phyloP scores from a whole-genome alignment of 2,113 vertebrate genomes.

The Aythya baeri region DNA sequence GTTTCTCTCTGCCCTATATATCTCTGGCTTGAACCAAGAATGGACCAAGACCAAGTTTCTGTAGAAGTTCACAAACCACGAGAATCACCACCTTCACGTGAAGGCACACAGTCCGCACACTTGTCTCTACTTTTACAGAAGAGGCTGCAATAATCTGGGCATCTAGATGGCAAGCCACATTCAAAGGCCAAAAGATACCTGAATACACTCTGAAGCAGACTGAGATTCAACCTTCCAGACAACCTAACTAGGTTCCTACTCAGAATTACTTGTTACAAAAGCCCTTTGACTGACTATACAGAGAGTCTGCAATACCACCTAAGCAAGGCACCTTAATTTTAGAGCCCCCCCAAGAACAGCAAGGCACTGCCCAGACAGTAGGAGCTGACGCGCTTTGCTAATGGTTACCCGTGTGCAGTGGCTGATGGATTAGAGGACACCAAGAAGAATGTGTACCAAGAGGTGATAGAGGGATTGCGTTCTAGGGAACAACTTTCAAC shows the following conservation, averaged over 20 bases:
- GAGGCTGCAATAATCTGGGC: not conserved
- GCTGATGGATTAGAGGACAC: not conserved
- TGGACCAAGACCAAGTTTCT: not conserved
- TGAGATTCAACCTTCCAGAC: not conserved
- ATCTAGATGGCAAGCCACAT: not conserved
- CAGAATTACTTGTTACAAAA: not conserved
- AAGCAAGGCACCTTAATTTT: not conserved
- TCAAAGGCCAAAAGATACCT: not conserved
- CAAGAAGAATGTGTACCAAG: not conserved
- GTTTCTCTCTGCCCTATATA: not conserved
- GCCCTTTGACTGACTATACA: not conserved
- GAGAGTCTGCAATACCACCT: not conserved
- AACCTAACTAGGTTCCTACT: not conserved
- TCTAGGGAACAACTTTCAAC: not conserved
- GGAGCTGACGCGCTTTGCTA: not conserved
- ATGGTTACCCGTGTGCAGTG: not conserved
- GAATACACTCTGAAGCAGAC: not conserved
- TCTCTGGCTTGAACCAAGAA: not conserved
- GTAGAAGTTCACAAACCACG: not conserved
- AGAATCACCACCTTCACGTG: not conserved
- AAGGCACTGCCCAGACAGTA: not conserved
- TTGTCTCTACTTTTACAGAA: not conserved
- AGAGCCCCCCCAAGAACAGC: not conserved
- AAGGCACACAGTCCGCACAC: not conserved
- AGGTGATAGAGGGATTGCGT: not conserved